Evolutionary conservation across 2,113 vertebrate genomes (phyloP).

Genomic region (mouse (Mus musculus)): GRCm39 chr12:5227501-5228000

Average conservation of each 20-base stretch:
- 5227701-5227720: rapidly evolving
- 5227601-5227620: neutral
- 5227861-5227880: neutral
- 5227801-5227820: neutral
- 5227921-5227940: neutral
- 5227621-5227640: neutral
- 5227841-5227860: too few species aligned
- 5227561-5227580: neutral
- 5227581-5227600: neutral
- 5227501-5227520: neutral
- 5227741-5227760: neutral
- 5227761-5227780: neutral
- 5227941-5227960: neutral
- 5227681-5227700: neutral
- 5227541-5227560: neutral
- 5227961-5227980: neutral
- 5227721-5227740: neutral
- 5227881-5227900: neutral
- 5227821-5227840: neutral
- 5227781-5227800: neutral
- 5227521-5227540: neutral
- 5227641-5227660: neutral
- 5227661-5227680: neutral
- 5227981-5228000: neutral
- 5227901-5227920: neutral